A percentile compares a stretch with the other conserved stretches of the same genome.
Conservation (phyloP, 53 echinoderm and acorn worm species). For the Echinometra lucunter region DNA sequence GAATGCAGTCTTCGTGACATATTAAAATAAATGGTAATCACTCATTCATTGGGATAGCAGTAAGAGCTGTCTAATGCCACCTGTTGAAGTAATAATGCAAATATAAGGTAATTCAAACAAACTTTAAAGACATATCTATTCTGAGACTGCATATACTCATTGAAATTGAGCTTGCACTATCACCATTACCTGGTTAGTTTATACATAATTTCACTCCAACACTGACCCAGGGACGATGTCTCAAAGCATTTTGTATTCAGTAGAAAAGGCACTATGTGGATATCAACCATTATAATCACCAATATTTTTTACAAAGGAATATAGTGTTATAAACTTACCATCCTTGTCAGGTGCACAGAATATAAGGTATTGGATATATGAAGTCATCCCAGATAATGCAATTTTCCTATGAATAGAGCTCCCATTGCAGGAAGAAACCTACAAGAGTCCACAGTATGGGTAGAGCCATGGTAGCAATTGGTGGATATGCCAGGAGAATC, state of each 20-base stretch:
- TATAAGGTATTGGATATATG: not conserved
- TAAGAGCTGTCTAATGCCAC: not conserved
- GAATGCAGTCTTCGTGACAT: not conserved
- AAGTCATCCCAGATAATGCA: not conserved
- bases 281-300: no score
- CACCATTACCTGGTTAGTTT: no score
- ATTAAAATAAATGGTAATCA: no score
- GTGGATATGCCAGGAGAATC: constrained; percentile 8
- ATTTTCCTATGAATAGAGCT: constrained; percentile 20
- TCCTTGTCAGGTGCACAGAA: not conserved
- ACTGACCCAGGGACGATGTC: no score
- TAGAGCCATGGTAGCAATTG: not conserved
- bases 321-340: not conserved
- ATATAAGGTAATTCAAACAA: no score
- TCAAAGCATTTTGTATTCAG: no score
- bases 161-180: no score
- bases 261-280: no score
- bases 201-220: no score
- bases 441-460: not conserved
- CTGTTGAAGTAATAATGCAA: not conserved
- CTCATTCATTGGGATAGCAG: not conserved
- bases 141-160: no score
- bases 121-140: no score
- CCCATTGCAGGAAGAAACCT: not conserved
- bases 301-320: no score